Evolutionary conservation across 2,797 vertebrate genomes (phyloP).

Genomic region (Phoeniculus purpureus): DNA sequence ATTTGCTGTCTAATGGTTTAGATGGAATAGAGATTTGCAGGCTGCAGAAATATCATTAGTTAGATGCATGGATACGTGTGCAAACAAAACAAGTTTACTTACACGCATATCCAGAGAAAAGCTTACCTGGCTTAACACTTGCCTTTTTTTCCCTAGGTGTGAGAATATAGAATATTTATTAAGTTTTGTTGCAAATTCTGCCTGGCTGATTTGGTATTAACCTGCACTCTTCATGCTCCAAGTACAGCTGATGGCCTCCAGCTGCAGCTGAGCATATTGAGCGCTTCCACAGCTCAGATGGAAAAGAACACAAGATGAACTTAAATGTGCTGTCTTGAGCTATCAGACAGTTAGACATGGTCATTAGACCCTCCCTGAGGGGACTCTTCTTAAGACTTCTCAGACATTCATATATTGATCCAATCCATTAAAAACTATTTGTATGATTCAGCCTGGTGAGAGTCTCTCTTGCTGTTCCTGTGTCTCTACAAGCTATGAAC

Average conservation of each 20-base stretch:
- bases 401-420: neutral
- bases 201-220: neutral
- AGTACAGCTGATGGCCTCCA: neutral
- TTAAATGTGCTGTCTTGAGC: neutral
- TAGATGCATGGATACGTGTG: neutral
- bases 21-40: neutral
- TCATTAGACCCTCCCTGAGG: neutral
- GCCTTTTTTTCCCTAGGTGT: neutral
- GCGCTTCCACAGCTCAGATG: neutral
- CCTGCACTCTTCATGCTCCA: neutral
- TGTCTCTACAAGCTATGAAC: neutral
- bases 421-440: neutral
- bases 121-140: neutral
- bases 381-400: neutral
- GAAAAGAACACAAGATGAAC: neutral
- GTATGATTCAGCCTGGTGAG: neutral
- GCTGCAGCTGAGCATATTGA: neutral
- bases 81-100: neutral
- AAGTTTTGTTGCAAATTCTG: neutral
- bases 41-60: neutral
- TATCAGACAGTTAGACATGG: neutral
- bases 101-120: no score
- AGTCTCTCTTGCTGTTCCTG: neutral
- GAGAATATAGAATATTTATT: neutral
- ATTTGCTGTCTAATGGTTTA: neutral